phyloP scores from a whole-genome alignment of 2,113 vertebrate species.

The Otis tarda region DNA sequence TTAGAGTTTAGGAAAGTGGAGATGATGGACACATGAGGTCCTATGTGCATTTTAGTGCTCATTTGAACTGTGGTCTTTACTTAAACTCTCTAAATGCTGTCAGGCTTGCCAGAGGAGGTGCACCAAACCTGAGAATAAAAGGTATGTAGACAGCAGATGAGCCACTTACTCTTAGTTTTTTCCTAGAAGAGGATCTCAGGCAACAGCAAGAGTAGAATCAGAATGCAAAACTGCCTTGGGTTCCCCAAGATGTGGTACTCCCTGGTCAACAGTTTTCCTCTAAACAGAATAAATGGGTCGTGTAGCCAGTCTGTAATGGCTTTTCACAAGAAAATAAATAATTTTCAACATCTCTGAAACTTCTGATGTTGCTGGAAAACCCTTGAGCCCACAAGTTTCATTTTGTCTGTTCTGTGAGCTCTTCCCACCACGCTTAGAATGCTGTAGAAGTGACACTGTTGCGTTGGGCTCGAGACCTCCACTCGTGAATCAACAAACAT shows the following conservation, averaged over 20 bases:
- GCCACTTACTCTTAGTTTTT: not conserved
- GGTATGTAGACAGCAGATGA: not conserved
- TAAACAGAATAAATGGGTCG: not conserved
- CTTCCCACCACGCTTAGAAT: rapidly evolving
- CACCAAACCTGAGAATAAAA: not conserved
- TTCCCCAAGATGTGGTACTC: not conserved
- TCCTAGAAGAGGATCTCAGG: not conserved
- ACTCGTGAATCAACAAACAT: not conserved
- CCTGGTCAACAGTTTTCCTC: not conserved
- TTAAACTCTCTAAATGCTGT: not conserved
- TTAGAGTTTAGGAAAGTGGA: not conserved
- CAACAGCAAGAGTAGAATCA: not conserved
- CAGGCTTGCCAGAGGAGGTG: not conserved
- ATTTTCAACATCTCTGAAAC: conserved; percentile 1
- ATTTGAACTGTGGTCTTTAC: not conserved
- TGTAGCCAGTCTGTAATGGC: not conserved
- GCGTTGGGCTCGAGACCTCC: not conserved
- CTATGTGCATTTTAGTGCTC: not conserved
- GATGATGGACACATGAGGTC: not conserved
- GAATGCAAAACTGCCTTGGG: not conserved
- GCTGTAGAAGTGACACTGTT: not conserved
- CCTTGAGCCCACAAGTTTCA: conserved; percentile 31
- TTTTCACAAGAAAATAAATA: conserved; percentile 43
- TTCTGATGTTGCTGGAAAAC: conserved; percentile 32
- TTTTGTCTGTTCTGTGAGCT: conserved; percentile 30